phyloP scores from a whole-genome alignment of 2,797 vertebrate species.

The Galago senegalensis region DNA sequence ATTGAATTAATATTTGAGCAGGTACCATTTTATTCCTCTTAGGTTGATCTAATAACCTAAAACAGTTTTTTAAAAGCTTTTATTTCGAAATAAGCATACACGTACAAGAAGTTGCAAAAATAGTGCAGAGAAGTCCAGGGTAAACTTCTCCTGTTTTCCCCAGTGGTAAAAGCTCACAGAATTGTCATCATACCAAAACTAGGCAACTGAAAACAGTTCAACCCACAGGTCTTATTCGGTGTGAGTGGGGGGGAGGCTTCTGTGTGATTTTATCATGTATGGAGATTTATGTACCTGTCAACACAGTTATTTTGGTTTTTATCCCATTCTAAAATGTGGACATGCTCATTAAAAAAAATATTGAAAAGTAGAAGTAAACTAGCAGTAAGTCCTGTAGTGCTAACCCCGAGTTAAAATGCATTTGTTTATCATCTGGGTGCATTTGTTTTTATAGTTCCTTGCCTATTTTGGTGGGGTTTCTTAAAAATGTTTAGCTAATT shows the following conservation, averaged over 20 bases:
- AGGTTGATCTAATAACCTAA: not conserved
- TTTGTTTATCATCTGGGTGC: accelerated
- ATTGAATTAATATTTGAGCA: not conserved
- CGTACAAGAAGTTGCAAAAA: not conserved
- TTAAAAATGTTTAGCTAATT: not conserved
- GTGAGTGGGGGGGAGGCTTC: not conserved
- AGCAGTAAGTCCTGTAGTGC: accelerated
- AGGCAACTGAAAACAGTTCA: not conserved
- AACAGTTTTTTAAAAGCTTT: not conserved
- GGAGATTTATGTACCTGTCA: not conserved
- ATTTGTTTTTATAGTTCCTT: not conserved
- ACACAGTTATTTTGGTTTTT: not conserved
- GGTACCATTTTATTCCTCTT: not conserved
- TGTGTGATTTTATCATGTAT: not conserved
- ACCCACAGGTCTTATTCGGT: not conserved
- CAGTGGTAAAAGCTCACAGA: accelerated
- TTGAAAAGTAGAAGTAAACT: not conserved
- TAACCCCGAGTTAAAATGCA: not conserved
- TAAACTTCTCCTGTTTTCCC: not conserved
- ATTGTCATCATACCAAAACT: not conserved
- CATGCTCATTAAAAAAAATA: not conserved
- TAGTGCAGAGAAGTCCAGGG: not conserved
- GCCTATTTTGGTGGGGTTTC: not conserved
- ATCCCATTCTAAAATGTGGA: not conserved
- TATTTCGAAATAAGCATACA: not conserved